A percentile compares a stretch with the other conserved stretches of the same genome.
These are phyloP conservation scores for Elaeidobius kamerunicus DNA, from an alignment of 2,888 invertebrate species.

Conservation along the genomic window DNA sequence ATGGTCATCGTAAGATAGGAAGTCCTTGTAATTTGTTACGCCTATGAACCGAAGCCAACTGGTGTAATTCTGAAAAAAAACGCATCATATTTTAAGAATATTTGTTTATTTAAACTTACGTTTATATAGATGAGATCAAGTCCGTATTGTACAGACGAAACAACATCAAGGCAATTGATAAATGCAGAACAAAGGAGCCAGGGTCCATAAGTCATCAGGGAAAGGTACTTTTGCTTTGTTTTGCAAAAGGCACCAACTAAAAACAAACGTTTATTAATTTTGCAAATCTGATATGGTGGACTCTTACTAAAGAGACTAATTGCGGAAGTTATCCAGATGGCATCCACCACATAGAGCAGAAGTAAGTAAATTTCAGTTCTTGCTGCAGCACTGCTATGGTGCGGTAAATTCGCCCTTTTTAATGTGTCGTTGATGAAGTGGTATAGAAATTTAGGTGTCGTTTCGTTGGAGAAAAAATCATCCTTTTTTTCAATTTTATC, in stretches of 20 bases:
- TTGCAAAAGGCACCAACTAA: slow-evolving; percentile 37
- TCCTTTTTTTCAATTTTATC: slow-evolving; percentile 3
- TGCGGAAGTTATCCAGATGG: slow-evolving; percentile 40
- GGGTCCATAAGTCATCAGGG: slow-evolving; percentile 43
- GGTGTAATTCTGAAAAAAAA: slow-evolving; percentile 35
- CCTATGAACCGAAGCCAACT: slow-evolving; percentile 41
- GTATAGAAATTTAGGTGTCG: slow-evolving; percentile 27
- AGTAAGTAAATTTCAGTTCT: slow-evolving; percentile 35
- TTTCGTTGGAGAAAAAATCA: slow-evolving; percentile 9
- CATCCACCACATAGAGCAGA: slow-evolving; percentile 37
- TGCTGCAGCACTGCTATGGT: slow-evolving; percentile 27
- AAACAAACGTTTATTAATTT: slow-evolving; percentile 17
- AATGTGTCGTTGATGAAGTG: slow-evolving; percentile 32
- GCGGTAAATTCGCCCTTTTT: slow-evolving; percentile 33
- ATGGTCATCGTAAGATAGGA: slow-evolving; percentile 32
- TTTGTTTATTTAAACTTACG: slow-evolving; percentile 40
- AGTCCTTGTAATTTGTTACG: slow-evolving; percentile 34
- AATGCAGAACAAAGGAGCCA: slow-evolving; percentile 48
- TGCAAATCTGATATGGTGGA: no score
- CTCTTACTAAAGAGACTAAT: slow-evolving; percentile 40
- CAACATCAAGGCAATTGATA: slow-evolving; percentile 48
- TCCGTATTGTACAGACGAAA: slow-evolving; percentile 49
- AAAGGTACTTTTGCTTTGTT: slow-evolving; percentile 13
- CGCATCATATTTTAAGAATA: neutral
- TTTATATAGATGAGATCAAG: slow-evolving; percentile 46